Percentiles rank a stretch among this genome's conserved stretches.
Evolutionary conservation across 2,888 invertebrate species (phyloP).

Genomic region (Uloborus plumipes): DNA sequence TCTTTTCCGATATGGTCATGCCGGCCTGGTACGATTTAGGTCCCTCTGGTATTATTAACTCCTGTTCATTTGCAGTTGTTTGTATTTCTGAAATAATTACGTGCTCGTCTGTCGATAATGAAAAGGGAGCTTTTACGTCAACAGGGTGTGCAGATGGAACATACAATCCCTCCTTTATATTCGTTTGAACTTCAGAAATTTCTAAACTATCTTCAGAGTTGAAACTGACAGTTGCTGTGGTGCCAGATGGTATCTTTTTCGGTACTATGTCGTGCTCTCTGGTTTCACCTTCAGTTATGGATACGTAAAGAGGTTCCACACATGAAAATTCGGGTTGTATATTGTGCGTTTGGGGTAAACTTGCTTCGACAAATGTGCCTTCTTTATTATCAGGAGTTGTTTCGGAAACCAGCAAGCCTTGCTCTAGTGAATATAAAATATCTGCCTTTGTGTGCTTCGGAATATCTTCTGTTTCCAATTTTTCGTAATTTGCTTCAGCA

Average conservation of each 20-base stretch:
- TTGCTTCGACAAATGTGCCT: slow-evolving; percentile 32
- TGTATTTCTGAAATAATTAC: slow-evolving; percentile 52
- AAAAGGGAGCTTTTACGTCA: slow-evolving; percentile 44
- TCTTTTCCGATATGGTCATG: slow-evolving; percentile 48
- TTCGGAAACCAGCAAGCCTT: slow-evolving; percentile 58
- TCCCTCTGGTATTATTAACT: slow-evolving; percentile 36
- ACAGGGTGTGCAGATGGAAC: slow-evolving; percentile 20
- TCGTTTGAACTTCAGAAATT: slow-evolving; percentile 59
- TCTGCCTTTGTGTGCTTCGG: slow-evolving; percentile 40
- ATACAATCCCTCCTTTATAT: slow-evolving; percentile 59
- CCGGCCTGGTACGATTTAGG: slow-evolving; percentile 59
- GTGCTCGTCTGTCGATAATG: slow-evolving; percentile 59
- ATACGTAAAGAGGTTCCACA: slow-evolving; percentile 59
- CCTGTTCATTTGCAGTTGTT: slow-evolving; percentile 30
- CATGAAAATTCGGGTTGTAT: slow-evolving; percentile 38
- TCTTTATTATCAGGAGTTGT: slow-evolving; percentile 54
- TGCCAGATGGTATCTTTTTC: slow-evolving; percentile 54
- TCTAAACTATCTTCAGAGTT: slow-evolving; percentile 53
- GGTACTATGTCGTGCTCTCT: slow-evolving; percentile 63
- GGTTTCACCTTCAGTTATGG: slow-evolving; percentile 50
- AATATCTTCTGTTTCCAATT: slow-evolving; percentile 28
- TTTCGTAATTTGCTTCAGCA: slow-evolving; percentile 38
- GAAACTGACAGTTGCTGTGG: slow-evolving; percentile 44
- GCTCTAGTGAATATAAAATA: slow-evolving; percentile 26
- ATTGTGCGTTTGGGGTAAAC: slow-evolving; percentile 43